Base-by-base conservation (phyloP, 2,113 vertebrate genomes). In the Ciconia stormi region DNA sequence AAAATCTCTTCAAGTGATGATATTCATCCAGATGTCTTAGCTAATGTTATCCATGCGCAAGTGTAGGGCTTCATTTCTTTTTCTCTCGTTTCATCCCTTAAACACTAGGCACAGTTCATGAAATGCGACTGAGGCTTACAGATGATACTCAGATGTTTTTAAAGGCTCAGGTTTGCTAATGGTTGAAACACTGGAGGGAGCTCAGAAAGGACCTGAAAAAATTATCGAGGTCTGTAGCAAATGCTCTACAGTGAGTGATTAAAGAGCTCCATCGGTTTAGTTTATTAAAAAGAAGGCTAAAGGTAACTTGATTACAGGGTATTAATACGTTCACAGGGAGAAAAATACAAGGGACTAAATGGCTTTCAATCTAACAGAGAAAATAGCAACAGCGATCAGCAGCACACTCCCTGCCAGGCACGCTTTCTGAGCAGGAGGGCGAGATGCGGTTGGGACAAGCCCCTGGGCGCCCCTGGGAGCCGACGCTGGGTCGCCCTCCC, bases 11-110 rank as follows among this genome's bases (percentile, higher is more conserved):
- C 76, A 73, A 96, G 95, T 59, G 2, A 82, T 66, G 76, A 56
- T 70, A 87, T 50, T 94, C 92, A 95, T 92, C 84, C 95, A 93
- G 82, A 91, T 90, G 76, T 90, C 94, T 89, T 18, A 67, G 92
- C 90, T 96, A 90, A 90, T 85, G 61, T 74, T 97, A 88, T 89
- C 66, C 78, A 44, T 22, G 70, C 12, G 14, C 73, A 93, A 82
- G 52, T 49, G 56, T 59, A 61, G 44, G 62, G 73, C 55, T 89
- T 71, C 38, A 44, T 58, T 82, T 88, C 79, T 93, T 93, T 88
- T 69, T 56, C 77, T 77, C 42, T 71, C 55, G 78, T 72, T 85
- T 63, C 55, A 85, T 90, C 74, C 25, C 50, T 86, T 93, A 79
- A 96, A 72, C 61, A 85, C n/a, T 19, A 93, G 50, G 13, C 55